phyloP scores from a whole-genome alignment of 2,113 vertebrate species.

The Trochalopteron elliotii region DNA sequence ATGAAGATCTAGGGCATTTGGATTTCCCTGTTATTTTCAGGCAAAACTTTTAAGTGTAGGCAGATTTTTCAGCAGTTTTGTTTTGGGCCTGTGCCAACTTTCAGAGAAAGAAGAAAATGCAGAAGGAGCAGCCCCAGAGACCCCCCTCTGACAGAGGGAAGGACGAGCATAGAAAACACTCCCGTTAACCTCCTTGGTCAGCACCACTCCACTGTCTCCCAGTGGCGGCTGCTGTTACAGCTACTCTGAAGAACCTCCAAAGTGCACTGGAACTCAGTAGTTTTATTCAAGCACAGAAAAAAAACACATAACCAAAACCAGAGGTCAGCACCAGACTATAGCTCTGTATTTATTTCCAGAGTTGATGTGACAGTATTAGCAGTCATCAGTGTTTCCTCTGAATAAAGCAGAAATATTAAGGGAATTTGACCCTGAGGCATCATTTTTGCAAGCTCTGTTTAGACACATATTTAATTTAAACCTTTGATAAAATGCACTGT shows the following conservation, averaged over 20 bases:
- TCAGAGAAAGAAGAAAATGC: neutral
- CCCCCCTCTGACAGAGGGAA: neutral
- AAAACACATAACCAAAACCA: neutral
- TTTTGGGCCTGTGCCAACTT: neutral
- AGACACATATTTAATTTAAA: neutral
- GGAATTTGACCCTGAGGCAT: neutral
- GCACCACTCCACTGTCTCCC: slow-evolving; percentile 40
- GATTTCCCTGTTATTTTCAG: neutral
- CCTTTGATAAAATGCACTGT: neutral
- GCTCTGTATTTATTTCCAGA: neutral
- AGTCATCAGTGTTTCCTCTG: neutral
- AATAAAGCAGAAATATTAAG: neutral
- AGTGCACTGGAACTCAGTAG: neutral
- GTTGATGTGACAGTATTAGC: neutral
- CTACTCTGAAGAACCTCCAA: neutral
- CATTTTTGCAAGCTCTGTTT: neutral
- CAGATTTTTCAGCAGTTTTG: neutral
- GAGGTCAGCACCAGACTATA: neutral
- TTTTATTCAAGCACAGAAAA: neutral
- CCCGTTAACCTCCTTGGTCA: neutral
- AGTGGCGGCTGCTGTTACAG: slow-evolving; percentile 3
- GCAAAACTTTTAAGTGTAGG: neutral
- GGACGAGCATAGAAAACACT: neutral
- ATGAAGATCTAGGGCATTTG: neutral
- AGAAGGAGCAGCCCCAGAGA: neutral